Base-by-base conservation (phyloP, 2,888 invertebrate genomes). In the Nephrotoma appendiculata region DNA sequence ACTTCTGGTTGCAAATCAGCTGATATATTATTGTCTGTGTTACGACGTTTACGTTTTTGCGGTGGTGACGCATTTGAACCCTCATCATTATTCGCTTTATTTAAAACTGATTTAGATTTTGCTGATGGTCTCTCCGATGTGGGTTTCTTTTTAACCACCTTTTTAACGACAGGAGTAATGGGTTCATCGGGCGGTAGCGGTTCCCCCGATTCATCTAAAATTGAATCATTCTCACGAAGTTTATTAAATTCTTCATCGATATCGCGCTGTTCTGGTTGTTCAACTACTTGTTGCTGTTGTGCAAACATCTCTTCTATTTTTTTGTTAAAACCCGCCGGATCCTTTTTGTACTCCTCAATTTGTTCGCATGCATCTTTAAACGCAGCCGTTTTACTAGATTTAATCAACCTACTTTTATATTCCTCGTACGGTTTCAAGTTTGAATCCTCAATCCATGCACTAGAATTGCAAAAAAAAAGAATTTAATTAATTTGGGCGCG, bases 391-490 rank as follows among this genome's bases (percentile, higher is more conserved):
- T 96, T 97, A 91, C 94, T 95, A 0, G 95, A 94, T 90, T 95
- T 95, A 86, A 94, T 93, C 87, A 97, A 93, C 89, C 95, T 94
- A 42, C 96, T 96, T 91, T 97, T 97, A 91, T 94, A 95, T 88
- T 95, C 95, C 12, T 94, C 93, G 91, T 97, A 98, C 0, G 95
- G 95, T 91, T 96, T 96, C 86, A 98, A 95, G 89, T 95, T 95
- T 88, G 94, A 93, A 88, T 96, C 95, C 90, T 97, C 97, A 88
- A 98, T 97, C 97, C 97, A 98, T 6, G 97, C 98, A 92, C 97
- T 97, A 92, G 86, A 90, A 90, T 88, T 90, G 95, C 1, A 83
- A 83, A 41, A n/a, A 42, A 3, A 57, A 19, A 4, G n/a, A 7
- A 71, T 71, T 48, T 48, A n/a, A 11, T 48, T 48, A 48, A 48